Evolutionary conservation across 2,888 invertebrate genomes (phyloP).

Genomic region (Monopis laevigella): DNA sequence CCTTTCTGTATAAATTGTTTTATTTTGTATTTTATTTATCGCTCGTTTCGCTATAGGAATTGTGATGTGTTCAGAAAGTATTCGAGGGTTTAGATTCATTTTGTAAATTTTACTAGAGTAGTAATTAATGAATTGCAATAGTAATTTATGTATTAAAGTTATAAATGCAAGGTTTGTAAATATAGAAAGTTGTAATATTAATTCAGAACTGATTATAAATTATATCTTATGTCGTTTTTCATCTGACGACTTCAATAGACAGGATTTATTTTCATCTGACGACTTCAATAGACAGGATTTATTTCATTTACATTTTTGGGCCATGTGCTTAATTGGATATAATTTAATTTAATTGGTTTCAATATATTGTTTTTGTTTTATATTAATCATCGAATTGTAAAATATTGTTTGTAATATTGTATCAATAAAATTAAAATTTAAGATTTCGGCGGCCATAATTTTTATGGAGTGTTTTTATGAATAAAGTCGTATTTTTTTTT

Average conservation of each 20-base stretch:
- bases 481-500: slow-evolving; percentile 5
- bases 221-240: not conserved
- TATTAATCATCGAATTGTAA: slow-evolving; percentile 22
- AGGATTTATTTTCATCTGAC: no score
- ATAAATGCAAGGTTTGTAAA: slow-evolving; percentile 51
- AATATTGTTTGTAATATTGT: slow-evolving; percentile 40
- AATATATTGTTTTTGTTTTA: not conserved
- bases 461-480: slow-evolving; percentile 26
- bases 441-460: slow-evolving; percentile 60
- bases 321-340: not conserved
- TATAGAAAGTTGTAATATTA: slow-evolving; percentile 33
- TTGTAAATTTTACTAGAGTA: slow-evolving; percentile 60
- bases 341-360: no score
- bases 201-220: slow-evolving; percentile 25
- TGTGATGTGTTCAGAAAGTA: slow-evolving; percentile 57
- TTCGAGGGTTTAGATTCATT: slow-evolving; percentile 29
- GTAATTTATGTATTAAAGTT: slow-evolving; percentile 64
- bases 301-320: slow-evolving; percentile 2
- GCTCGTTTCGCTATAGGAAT: slow-evolving; percentile 49
- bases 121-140: slow-evolving; percentile 61
- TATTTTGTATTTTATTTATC: slow-evolving; percentile 23
- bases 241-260: not conserved
- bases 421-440: slow-evolving; percentile 45
- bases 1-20: slow-evolving; percentile 55
- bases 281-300: not conserved